These are phyloP conservation scores for Luehdorfia chinensis DNA, from an alignment of 1,140 invertebrate genomes.

Conservation along the genomic window DNA sequence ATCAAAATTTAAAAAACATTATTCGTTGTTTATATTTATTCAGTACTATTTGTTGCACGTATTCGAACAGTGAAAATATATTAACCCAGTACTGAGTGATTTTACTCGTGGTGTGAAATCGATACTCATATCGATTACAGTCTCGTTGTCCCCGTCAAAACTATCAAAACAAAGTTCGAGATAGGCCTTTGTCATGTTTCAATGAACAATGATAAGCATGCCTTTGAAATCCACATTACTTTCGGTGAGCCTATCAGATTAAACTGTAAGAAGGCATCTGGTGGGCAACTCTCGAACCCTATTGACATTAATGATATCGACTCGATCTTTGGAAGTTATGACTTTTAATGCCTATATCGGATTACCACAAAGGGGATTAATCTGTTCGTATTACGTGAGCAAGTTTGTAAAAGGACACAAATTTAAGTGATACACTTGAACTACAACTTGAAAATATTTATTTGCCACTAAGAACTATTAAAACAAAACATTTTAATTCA, in stretches of 20 bases:
- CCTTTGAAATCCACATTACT: constrained; percentile 9
- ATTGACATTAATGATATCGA: constrained; percentile 16
- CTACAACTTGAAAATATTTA: too few species aligned
- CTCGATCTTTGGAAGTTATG: constrained; percentile 10
- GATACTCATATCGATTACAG: constrained; percentile 10
- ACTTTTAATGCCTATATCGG: constrained; percentile 7
- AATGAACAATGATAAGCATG: constrained; percentile 11
- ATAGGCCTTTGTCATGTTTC: constrained; percentile 4
- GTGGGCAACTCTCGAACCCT: constrained; percentile 3
- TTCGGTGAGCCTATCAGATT: constrained; percentile 6
- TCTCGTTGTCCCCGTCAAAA: constrained; percentile 14
- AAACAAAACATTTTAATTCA: too few species aligned
- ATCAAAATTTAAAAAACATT: too few species aligned
- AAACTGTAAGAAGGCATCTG: constrained; percentile 14
- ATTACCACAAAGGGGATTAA: constrained; percentile 7
- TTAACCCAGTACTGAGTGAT: too few species aligned
- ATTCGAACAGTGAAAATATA: too few species aligned
- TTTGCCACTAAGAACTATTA: too few species aligned
- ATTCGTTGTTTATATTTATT: too few species aligned
- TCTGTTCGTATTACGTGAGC: not conserved
- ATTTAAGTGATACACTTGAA: too few species aligned
- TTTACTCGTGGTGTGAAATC: constrained; percentile 7
- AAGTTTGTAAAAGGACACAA: too few species aligned
- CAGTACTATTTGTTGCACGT: too few species aligned
- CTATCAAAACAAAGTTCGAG: constrained; percentile 9